Percentiles rank a stretch among this genome's conserved stretches.
Evolutionary conservation across 2,113 vertebrate genomes (phyloP).

Genomic region (Paraplagusia blochii): DNA sequence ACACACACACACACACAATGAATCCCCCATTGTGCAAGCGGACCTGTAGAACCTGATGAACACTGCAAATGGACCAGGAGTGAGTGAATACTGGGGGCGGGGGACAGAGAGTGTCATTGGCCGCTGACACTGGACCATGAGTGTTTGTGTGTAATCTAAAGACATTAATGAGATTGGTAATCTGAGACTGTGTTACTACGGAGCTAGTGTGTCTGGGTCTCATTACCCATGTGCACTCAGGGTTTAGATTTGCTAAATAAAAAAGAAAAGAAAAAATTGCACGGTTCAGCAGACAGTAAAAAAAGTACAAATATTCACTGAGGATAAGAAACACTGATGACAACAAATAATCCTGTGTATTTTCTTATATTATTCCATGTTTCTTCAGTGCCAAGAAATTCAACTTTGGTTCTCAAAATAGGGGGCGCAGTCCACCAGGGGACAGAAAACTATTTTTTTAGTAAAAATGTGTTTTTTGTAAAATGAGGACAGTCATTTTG

Average conservation of each 20-base stretch:
- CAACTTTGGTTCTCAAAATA: too few species aligned
- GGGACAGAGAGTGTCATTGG: not conserved
- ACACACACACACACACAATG: conserved; percentile 15
- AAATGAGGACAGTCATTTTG: too few species aligned
- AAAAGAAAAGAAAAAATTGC: too few species aligned
- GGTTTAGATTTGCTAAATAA: conserved; percentile 1
- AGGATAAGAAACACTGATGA: not conserved
- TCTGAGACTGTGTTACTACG: conserved; percentile 29
- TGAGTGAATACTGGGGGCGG: conserved; percentile 11
- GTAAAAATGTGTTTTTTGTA: too few species aligned
- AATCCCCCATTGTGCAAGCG: conserved; percentile 2
- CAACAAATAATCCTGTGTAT: too few species aligned
- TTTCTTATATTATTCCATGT: too few species aligned
- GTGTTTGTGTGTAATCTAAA: conserved; percentile 18
- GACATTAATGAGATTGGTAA: conserved; percentile 47
- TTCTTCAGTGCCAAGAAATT: too few species aligned
- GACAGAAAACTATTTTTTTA: too few species aligned
- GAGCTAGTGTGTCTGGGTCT: conserved; percentile 12
- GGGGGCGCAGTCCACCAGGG: too few species aligned
- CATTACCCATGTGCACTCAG: conserved; percentile 14
- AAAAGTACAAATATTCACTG: not conserved
- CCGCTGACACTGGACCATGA: not conserved
- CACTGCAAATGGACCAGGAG: conserved; percentile 7
- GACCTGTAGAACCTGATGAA: conserved; percentile 21
- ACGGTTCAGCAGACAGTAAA: too few species aligned